Evolutionary conservation across 2,797 vertebrate species (phyloP).

Genomic region (Coilia nasus): DNA sequence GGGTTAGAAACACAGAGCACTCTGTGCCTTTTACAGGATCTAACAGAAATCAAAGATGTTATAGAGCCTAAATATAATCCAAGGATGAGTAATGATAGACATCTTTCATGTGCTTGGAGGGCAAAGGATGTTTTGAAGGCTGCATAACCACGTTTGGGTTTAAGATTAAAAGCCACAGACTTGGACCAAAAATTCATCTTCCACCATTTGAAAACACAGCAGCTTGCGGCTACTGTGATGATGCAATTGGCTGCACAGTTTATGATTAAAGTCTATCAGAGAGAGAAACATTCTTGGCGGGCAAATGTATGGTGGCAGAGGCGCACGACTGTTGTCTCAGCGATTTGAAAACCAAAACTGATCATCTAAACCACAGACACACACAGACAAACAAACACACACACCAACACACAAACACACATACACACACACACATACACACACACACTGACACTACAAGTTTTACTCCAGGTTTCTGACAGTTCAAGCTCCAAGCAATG

Average conservation of each 20-base stretch:
- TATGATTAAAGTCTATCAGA: neutral
- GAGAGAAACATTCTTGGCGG: neutral
- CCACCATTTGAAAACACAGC: neutral
- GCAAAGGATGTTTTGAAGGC: neutral
- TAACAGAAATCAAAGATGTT: slow-evolving; percentile 32
- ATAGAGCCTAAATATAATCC: slow-evolving; percentile 65
- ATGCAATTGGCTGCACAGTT: neutral
- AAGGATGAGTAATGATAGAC: slow-evolving; percentile 69
- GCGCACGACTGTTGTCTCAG: neutral
- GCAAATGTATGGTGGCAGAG: neutral
- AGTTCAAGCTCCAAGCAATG: neutral
- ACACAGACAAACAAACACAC: neutral
- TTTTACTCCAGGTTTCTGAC: neutral
- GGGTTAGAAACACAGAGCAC: slow-evolving; percentile 52
- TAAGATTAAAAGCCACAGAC: neutral
- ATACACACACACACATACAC: neutral
- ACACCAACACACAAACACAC: neutral
- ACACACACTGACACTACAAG: neutral
- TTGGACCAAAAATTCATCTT: neutral
- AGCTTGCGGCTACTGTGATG: neutral
- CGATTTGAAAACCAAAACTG: neutral
- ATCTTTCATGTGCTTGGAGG: neutral
- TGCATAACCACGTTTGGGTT: neutral
- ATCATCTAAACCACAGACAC: neutral
- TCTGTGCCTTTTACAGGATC: slow-evolving; percentile 53